Percentiles rank a stretch among this genome's conserved stretches.
Conservation (phyloP, 2,888 invertebrate genomes). For the Lysandra bellargus region DNA sequence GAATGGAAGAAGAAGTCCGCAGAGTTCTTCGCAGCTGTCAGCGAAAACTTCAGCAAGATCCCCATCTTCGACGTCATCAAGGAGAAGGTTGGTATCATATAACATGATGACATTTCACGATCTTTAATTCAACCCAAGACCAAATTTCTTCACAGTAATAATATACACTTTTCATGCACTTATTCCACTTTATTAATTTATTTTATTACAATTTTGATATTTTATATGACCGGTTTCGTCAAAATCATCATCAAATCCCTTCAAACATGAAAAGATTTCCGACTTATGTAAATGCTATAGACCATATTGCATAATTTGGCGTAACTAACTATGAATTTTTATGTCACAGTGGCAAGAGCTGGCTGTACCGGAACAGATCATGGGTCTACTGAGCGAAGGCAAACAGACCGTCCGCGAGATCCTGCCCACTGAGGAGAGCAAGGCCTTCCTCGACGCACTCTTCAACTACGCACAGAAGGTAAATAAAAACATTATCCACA, state of each 20-base stretch:
- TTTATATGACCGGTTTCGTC: no score
- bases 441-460: slow-evolving; percentile 80
- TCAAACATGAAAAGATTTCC: no score
- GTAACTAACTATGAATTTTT: background rate
- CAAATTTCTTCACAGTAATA: no score
- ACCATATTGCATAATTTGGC: background rate
- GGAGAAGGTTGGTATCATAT: slow-evolving; percentile 53
- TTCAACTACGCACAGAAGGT: slow-evolving; percentile 84
- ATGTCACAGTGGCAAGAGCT: slow-evolving; percentile 61
- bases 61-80: slow-evolving; percentile 61
- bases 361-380: slow-evolving; percentile 79
- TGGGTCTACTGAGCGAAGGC: slow-evolving; percentile 78
- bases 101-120: background rate
- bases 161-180: no score
- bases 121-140: no score
- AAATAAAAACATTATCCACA: slow-evolving; percentile 34
- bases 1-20: slow-evolving; percentile 61
- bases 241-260: no score
- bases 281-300: background rate
- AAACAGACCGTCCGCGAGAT: slow-evolving; percentile 78
- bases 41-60: slow-evolving; percentile 65
- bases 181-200: no score
- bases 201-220: no score
- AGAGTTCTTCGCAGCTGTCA: slow-evolving; percentile 57
- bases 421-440: slow-evolving; percentile 83